A percentile compares a stretch with the other conserved stretches of the same genome.
phyloP scores from a whole-genome alignment of 2,888 invertebrate genomes.

The Celastrina argiolus region DNA sequence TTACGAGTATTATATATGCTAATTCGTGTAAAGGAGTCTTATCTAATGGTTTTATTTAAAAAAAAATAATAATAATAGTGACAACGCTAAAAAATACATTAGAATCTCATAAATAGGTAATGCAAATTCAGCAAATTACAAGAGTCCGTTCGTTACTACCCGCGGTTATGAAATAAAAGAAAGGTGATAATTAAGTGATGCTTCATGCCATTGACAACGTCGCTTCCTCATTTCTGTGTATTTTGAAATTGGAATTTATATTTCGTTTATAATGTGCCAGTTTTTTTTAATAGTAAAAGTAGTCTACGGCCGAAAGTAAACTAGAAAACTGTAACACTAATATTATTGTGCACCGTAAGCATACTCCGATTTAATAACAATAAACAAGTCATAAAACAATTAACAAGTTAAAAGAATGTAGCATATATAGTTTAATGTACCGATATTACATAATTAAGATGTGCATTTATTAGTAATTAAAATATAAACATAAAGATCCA shows the following conservation, averaged over 20 bases:
- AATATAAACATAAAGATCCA: conserved; percentile 16
- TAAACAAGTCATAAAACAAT: conserved; percentile 16
- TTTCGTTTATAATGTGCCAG: neutral
- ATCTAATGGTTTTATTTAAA: too few species aligned
- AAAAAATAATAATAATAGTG: neutral
- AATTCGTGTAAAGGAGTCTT: too few species aligned
- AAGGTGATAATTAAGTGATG: conserved; percentile 48
- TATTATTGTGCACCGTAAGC: neutral
- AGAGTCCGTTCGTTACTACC: neutral
- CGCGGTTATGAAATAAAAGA: conserved; percentile 37
- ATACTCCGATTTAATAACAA: neutral
- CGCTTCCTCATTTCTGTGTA: conserved; percentile 48
- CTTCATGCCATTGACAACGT: conserved; percentile 37
- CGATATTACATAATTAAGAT: conserved; percentile 11
- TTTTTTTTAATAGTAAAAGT: neutral
- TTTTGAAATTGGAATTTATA: neutral
- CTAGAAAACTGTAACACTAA: neutral
- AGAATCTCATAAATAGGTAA: conserved; percentile 39
- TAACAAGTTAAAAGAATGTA: conserved; percentile 11
- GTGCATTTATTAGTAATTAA: conserved; percentile 22
- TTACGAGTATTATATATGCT: neutral
- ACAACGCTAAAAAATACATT: neutral
- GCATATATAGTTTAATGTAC: neutral
- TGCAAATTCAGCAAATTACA: conserved; percentile 15
- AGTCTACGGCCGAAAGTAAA: neutral